Base-by-base conservation (phyloP, 2,113 vertebrate species). In the Chunga burmeisteri region DNA sequence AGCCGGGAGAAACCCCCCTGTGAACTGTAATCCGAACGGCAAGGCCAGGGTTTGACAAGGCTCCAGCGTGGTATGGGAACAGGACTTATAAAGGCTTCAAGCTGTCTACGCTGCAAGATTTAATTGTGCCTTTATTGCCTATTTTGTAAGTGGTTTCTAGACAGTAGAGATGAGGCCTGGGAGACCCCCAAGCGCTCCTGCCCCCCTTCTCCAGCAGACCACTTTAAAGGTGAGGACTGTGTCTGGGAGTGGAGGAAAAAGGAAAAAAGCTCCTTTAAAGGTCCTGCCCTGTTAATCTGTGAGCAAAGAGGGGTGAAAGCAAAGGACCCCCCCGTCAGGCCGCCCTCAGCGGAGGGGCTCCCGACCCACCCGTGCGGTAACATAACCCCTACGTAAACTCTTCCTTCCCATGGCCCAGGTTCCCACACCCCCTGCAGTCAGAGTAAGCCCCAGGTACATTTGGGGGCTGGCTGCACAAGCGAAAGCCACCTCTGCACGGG, bases 401-500 rank as follows among this genome's bases (percentile, higher is more conserved):
- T 40, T 14, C 12, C 8, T 4, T 2, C 2, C 10, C 11, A 42
- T 34, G 30, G 26, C 17, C 42, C 40, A 68, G 53, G 42, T 73
- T 82, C n/a, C 42, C 11, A 58, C 9, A 20, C 40, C 30, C 0
- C 71, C 18, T 59, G 29, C n/a, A 72, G 66, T 56, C 30, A 62
- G 38, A 58, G 25, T 77, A 83, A 27, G 3, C 25, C 40, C 22
- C 6, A 18, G 38, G 34, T 61, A 53, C 42, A n/a, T 78, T 53
- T 61, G 53, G 11, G 58, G 42, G 27, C 49, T 86, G 55, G 16
- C 2, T 61, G 46, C 40, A 55, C 32, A 58, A 65, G n/a, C 14
- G 73, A 65, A 42, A 88, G 1, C 10, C 0, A 0, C 19, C n/a
- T 93, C 79, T 55, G n/a, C n/a, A 15, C 15, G 38, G 14, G 29